Evolutionary conservation across 1,140 invertebrate genomes (phyloP).

Genomic region (Brachystomella parvula): DNA sequence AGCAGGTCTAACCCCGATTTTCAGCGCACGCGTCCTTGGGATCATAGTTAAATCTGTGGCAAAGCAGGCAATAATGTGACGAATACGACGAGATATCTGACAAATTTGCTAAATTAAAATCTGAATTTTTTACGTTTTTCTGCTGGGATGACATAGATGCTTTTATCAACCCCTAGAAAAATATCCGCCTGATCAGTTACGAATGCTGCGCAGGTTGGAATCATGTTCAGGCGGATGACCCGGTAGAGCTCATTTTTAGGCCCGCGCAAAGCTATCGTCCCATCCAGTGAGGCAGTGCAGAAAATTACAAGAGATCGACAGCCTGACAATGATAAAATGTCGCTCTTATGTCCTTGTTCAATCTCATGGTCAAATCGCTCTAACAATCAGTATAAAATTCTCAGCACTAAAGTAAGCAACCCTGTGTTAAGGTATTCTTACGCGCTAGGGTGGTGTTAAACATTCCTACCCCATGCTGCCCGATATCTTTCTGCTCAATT

Average conservation of each 20-base stretch:
- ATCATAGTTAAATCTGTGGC: conserved; percentile 25
- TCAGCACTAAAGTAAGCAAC: neutral
- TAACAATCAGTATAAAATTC: conserved; percentile 3
- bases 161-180: conserved; percentile 31
- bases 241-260: conserved; percentile 31
- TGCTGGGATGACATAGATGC: conserved; percentile 25
- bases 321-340: conserved; percentile 27
- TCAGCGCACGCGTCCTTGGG: conserved; percentile 32
- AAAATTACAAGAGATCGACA: conserved; percentile 27
- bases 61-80: neutral
- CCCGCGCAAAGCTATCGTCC: conserved; percentile 37
- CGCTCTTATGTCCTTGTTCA: conserved; percentile 20
- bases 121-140: conserved; percentile 28
- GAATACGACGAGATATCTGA: neutral
- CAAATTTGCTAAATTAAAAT: neutral
- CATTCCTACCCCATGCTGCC: conserved; percentile 28
- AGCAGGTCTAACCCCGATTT: conserved; percentile 14
- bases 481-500: conserved; percentile 16
- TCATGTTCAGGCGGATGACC: conserved; percentile 32
- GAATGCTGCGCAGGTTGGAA: conserved; percentile 32
- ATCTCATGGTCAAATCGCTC: conserved; percentile 26
- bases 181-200: conserved; percentile 37
- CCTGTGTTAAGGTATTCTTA: conserved; percentile 2
- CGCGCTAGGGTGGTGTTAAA: conserved; percentile 25
- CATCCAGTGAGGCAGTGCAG: conserved; percentile 33